Conservation (phyloP, 64 coral and sea anemone genomes). For the Porites lutea region DNA sequence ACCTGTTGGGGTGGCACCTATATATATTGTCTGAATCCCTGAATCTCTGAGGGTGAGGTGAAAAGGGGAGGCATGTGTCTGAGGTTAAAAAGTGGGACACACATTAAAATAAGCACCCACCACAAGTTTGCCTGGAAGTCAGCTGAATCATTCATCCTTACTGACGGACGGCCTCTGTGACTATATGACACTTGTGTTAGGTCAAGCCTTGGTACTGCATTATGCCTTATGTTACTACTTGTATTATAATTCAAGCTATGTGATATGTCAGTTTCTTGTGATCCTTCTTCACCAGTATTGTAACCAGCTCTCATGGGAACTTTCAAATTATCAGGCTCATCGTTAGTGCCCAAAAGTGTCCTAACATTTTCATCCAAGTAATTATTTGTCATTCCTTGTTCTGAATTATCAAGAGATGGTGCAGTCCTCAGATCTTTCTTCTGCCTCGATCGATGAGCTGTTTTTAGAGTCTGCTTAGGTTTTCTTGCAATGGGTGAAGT, state of each 20-base stretch:
- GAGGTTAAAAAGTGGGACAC: too few relatives aligned
- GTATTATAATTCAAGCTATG: neutral
- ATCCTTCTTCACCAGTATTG: neutral
- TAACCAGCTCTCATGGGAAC: neutral
- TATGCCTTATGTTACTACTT: neutral
- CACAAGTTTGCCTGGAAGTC: constrained; percentile 13
- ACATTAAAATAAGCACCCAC: constrained; percentile 11
- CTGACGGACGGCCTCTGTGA: constrained; percentile 33
- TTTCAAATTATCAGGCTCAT: neutral
- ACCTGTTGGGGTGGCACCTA: too few relatives aligned
- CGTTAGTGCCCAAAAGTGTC: neutral
- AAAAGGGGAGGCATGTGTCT: too few relatives aligned
- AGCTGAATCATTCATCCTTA: constrained; percentile 2
- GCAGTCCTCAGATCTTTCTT: neutral
- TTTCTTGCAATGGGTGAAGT: constrained; percentile 16
- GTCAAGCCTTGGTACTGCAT: neutral
- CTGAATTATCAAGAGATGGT: neutral
- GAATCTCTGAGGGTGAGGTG: too few relatives aligned
- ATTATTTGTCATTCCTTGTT: neutral
- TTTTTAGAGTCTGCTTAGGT: neutral
- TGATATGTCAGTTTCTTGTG: neutral
- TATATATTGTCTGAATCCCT: too few relatives aligned
- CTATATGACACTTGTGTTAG: constrained; percentile 15
- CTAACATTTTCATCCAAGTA: constrained; percentile 5
- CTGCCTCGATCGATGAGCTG: neutral